Percentiles rank a stretch among this genome's conserved stretches.
phyloP scores from a whole-genome alignment of 1,140 invertebrate species.

The Drosophila punjabiensis region DNA sequence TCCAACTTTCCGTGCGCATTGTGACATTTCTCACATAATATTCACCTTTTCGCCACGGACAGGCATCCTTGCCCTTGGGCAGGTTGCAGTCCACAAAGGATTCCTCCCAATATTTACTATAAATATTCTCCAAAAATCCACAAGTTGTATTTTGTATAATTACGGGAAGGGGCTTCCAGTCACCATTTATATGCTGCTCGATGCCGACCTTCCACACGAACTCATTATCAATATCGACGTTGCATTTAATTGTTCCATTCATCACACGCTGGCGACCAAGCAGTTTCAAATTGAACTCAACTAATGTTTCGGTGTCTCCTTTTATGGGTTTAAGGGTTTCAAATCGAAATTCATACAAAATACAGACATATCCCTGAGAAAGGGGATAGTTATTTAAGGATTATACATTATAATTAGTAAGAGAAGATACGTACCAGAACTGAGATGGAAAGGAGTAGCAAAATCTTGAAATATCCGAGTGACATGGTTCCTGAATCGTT shows the following conservation, averaged over 20 bases:
- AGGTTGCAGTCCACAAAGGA: background rate
- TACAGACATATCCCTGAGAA: background rate
- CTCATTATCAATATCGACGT: background rate
- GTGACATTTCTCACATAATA: background rate
- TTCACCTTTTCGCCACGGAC: conserved; percentile 8
- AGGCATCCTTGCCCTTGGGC: background rate
- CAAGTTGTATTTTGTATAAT: background rate
- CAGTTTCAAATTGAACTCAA: conserved; percentile 6
- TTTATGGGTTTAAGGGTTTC: background rate
- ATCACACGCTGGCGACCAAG: background rate
- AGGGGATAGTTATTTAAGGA: no score
- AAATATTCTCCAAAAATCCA: background rate
- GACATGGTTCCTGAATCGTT: background rate
- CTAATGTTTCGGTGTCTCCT: conserved; percentile 5
- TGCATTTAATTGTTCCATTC: background rate
- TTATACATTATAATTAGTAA: background rate
- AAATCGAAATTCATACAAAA: background rate
- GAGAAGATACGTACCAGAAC: background rate
- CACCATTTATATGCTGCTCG: background rate
- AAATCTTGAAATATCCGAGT: no score
- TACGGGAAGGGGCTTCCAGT: background rate
- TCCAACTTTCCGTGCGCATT: background rate
- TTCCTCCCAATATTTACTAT: background rate
- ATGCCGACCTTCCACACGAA: background rate
- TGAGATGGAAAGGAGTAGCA: background rate